Evolutionary conservation across 2,113 vertebrate genomes (phyloP).

Genomic region (Pangasianodon gigas): DNA sequence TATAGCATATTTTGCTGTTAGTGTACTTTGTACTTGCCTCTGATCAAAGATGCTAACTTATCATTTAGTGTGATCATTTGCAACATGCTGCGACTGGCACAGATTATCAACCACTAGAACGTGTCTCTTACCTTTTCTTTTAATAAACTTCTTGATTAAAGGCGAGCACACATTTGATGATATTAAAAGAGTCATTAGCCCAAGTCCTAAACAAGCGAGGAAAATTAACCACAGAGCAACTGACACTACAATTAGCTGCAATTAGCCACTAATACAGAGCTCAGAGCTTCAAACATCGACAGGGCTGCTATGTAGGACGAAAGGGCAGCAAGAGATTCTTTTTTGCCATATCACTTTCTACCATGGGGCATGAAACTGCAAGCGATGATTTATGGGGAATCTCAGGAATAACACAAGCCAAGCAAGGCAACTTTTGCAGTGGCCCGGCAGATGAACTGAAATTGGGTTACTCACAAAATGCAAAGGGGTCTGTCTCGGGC

Average conservation of each 20-base stretch:
- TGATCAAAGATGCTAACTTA: not conserved
- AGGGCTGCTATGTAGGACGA: conserved; percentile 58
- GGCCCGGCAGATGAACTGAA: conserved; percentile 62
- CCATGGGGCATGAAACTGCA: conserved; percentile 63
- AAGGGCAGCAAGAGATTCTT: conserved; percentile 62
- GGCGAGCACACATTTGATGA: not conserved
- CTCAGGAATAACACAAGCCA: conserved; percentile 62
- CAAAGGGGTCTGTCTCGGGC: conserved; percentile 68
- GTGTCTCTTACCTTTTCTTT: not conserved
- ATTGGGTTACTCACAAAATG: conserved; percentile 71
- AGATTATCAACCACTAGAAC: not conserved
- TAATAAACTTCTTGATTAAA: conserved; percentile 28
- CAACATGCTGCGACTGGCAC: not conserved
- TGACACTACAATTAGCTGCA: conserved; percentile 30
- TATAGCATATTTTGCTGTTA: not conserved
- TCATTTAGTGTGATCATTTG: not conserved
- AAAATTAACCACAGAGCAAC: conserved; percentile 10
- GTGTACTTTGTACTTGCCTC: not conserved
- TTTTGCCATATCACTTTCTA: conserved; percentile 67
- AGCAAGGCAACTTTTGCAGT: conserved; percentile 59
- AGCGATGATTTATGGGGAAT: conserved; percentile 72
- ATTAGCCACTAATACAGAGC: conserved; percentile 15
- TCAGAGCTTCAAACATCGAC: conserved; percentile 17
- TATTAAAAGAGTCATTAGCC: conserved; percentile 33
- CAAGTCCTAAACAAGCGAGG: not conserved